These are phyloP conservation scores for Geodia barretti DNA, from an alignment of 37 sponge, comb jelly and placozoan genomes.

Conservation along the genomic window DNA sequence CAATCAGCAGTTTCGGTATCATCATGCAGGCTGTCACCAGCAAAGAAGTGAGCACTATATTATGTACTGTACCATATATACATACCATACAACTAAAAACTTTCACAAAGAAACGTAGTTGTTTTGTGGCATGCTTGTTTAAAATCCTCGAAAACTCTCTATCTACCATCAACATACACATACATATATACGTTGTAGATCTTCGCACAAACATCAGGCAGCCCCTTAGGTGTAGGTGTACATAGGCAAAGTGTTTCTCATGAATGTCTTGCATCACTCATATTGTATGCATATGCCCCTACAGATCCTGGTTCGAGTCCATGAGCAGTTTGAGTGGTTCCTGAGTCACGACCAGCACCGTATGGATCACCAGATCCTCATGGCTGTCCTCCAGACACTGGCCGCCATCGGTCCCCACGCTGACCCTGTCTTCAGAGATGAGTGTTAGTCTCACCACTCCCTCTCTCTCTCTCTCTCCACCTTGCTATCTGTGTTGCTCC, in stretches of 20 bases:
- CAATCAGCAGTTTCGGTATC: constrained; percentile 67
- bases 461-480: background rate
- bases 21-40: constrained; percentile 69
- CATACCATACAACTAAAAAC: too few relatives aligned
- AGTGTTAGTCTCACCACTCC: constrained; percentile 55
- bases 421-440: constrained; percentile 88
- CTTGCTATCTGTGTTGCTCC: background rate
- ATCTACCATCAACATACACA: too few relatives aligned
- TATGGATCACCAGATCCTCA: constrained; percentile 50
- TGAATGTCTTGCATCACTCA: too few relatives aligned
- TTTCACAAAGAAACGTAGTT: too few relatives aligned
- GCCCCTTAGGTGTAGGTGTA: too few relatives aligned
- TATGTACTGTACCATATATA: too few relatives aligned
- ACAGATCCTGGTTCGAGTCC: constrained; percentile 46
- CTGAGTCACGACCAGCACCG: constrained; percentile 41
- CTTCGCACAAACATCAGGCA: too few relatives aligned
- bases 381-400: constrained; percentile 73
- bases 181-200: too few relatives aligned
- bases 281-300: background rate
- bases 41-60: constrained; percentile 61
- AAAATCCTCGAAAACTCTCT: too few relatives aligned
- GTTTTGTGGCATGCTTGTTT: too few relatives aligned
- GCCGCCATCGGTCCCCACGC: constrained; percentile 75
- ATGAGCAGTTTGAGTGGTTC: constrained; percentile 75
- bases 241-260: too few relatives aligned